Conservation (phyloP, 2,797 vertebrate genomes). For the Chromis chromis region DNA sequence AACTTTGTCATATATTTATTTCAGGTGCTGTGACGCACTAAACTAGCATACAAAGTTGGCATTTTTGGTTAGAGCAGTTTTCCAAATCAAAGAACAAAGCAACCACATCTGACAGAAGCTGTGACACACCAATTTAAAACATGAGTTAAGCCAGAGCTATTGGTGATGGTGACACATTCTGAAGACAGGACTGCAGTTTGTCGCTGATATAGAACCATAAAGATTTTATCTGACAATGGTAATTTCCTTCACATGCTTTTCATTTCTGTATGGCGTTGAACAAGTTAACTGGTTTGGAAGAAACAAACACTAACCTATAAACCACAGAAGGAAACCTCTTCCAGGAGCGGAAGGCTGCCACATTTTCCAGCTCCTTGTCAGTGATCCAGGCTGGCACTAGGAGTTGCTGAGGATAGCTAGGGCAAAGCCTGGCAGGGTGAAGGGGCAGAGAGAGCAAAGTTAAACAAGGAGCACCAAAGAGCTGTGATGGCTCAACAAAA, state of each 20-base stretch:
- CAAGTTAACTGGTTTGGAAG: constrained; percentile 8
- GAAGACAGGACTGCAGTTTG: background rate
- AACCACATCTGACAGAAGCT: constrained; percentile 1
- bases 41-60: background rate
- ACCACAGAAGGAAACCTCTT: constrained; percentile 96
- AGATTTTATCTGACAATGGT: constrained; percentile 20
- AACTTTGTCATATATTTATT: constrained; percentile 2
- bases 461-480: constrained; percentile 23
- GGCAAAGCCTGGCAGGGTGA: constrained; percentile 88
- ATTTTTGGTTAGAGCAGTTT: constrained; percentile 6
- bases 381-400: constrained; percentile 98
- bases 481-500: constrained; percentile 59
- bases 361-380: constrained; percentile 96
- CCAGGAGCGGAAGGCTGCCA: constrained; percentile 96
- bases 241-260: constrained; percentile 1
- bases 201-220: constrained; percentile 8
- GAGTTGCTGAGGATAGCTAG: constrained; percentile 96
- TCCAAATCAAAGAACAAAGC: constrained; percentile 25
- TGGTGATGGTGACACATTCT: background rate
- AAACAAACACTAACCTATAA: constrained; percentile 89
- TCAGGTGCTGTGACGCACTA: constrained; percentile 12
- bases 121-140: background rate
- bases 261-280: constrained; percentile 14
- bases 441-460: constrained; percentile 31
- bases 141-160: background rate